Conservation (phyloP, 64 coral and sea anemone genomes). For the Porites australiensis region DNA sequence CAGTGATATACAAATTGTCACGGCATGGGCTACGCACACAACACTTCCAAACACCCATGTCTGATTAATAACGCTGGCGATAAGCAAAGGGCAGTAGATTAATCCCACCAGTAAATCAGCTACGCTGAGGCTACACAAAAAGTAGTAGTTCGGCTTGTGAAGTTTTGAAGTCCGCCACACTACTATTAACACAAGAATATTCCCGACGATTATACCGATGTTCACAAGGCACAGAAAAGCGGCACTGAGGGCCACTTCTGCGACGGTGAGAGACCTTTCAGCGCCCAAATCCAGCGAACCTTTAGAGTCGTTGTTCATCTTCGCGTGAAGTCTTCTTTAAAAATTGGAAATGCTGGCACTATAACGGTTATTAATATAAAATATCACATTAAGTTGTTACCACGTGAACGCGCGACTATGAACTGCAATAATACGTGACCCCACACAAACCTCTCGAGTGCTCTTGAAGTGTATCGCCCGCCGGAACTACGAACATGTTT, state of each 20-base stretch:
- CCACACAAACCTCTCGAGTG: not conserved
- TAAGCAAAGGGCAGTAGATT: constrained; percentile 42
- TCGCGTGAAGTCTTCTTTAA: not conserved
- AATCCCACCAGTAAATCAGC: constrained; percentile 35
- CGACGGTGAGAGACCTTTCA: not conserved
- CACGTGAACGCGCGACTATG: not conserved
- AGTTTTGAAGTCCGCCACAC: constrained; percentile 36
- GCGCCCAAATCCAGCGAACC: not conserved
- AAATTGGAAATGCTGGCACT: not conserved
- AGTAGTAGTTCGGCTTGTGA: constrained; percentile 49
- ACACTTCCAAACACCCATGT: constrained; percentile 23
- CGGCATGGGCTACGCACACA: constrained; percentile 12
- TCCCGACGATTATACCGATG: constrained; percentile 37
- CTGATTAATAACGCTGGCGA: constrained; percentile 33
- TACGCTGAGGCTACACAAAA: constrained; percentile 34
- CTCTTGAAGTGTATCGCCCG: constrained; percentile 5
- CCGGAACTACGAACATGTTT: not conserved
- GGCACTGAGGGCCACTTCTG: constrained; percentile 14
- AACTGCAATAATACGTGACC: not conserved
- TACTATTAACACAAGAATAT: constrained; percentile 13
- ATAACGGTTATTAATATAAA: not conserved
- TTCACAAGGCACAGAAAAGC: constrained; percentile 26
- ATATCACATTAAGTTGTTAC: not conserved
- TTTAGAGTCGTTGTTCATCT: constrained; percentile 9
- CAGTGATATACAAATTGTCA: not conserved